Conservation (phyloP, 2,888 invertebrate genomes). For the Microplitis manilae region DNA sequence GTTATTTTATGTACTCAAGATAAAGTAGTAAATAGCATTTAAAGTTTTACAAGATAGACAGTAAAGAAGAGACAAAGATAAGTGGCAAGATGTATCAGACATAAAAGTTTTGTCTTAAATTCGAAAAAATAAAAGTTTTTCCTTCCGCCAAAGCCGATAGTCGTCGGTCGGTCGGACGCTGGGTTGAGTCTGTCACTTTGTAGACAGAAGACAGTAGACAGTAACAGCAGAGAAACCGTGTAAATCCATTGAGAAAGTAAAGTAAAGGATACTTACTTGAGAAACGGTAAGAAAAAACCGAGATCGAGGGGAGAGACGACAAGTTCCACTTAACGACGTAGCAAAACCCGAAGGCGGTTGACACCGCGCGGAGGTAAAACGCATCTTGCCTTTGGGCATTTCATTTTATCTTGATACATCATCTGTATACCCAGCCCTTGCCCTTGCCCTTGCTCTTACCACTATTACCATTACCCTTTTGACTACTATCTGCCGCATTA, state of each 20-base stretch:
- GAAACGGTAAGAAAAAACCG: neutral
- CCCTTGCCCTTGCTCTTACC: neutral
- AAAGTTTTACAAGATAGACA: neutral
- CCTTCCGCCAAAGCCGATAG: neutral
- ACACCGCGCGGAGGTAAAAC: conserved; percentile 37
- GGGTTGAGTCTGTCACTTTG: neutral
- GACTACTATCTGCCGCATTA: neutral
- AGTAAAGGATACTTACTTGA: conserved; percentile 15
- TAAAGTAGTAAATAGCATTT: neutral
- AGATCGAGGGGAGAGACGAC: conserved; percentile 9
- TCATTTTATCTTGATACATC: conserved; percentile 51
- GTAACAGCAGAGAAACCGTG: conserved; percentile 15
- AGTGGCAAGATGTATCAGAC: neutral
- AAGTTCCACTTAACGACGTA: conserved; percentile 40
- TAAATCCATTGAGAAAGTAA: conserved; percentile 37
- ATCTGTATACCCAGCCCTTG: conserved; percentile 13
- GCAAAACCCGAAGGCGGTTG: conserved; percentile 24
- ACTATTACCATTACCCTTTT: neutral
- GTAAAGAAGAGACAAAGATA: neutral
- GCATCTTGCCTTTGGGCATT: conserved; percentile 58
- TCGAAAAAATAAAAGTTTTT: neutral
- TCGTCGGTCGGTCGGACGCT: neutral
- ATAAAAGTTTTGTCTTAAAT: neutral
- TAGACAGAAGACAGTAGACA: conserved; percentile 12
- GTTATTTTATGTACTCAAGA: neutral